phyloP scores from a whole-genome alignment of 1,140 invertebrate genomes.

The Heliconius hewitsoni region DNA sequence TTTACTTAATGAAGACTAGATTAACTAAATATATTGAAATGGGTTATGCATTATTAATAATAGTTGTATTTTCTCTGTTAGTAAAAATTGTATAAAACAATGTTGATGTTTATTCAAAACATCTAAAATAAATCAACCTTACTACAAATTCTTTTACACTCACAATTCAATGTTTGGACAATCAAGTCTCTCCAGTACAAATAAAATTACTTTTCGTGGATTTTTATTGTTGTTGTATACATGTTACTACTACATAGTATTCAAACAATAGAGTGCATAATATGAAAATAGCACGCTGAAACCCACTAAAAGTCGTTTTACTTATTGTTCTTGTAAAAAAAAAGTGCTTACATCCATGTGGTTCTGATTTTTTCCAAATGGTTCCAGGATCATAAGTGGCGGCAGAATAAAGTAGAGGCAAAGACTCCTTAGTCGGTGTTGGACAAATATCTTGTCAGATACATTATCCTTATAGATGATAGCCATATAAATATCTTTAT shows the following conservation, averaged over 20 bases:
- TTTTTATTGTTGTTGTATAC: not conserved
- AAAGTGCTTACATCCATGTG: not conserved
- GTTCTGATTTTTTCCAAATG: conserved; percentile 29
- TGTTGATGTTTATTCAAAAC: too few relatives aligned
- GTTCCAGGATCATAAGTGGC: conserved; percentile 78
- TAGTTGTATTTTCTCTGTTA: too few relatives aligned
- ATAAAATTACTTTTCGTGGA: conserved; percentile 4
- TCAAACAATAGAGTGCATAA: not conserved
- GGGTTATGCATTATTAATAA: too few relatives aligned
- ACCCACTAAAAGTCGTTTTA: conserved; percentile 4
- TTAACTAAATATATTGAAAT: not conserved
- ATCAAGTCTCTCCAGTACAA: not conserved
- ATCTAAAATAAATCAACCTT: not conserved
- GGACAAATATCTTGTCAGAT: conserved; percentile 22
- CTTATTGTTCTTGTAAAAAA: not conserved
- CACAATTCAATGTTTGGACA: not conserved
- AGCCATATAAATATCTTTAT: conserved; percentile 36
- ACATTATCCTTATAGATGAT: conserved; percentile 3
- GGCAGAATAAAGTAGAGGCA: conserved; percentile 69
- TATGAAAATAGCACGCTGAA: not conserved
- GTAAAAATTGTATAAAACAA: too few relatives aligned
- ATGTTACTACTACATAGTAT: not conserved
- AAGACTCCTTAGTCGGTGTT: conserved; percentile 57
- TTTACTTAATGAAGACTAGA: not conserved
- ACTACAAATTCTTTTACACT: not conserved